These are phyloP conservation scores for Phymorhynchus buccinoides DNA, from an alignment of 1,140 invertebrate species.

Conservation along the genomic window DNA sequence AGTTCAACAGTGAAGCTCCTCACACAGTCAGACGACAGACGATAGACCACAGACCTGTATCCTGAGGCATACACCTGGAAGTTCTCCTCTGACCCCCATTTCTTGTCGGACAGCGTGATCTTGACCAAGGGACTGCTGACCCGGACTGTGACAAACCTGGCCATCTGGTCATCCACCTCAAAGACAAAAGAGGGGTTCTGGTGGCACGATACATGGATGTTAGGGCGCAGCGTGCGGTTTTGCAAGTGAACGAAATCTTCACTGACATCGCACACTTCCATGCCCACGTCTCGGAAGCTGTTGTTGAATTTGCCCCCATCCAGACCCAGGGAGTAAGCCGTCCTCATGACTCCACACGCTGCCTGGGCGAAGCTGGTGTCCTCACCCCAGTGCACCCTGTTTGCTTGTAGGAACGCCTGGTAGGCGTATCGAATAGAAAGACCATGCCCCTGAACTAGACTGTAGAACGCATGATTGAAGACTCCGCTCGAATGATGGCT, in stretches of 20 bases:
- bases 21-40: too few relatives aligned
- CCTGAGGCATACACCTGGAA: neutral
- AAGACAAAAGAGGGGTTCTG: constrained; percentile 20
- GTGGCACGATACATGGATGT: constrained; percentile 25
- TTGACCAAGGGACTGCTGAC: neutral
- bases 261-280: constrained; percentile 44
- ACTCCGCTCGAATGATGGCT: neutral
- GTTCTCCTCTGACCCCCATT: neutral
- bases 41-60: neutral
- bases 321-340: constrained; percentile 51
- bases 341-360: constrained; percentile 54
- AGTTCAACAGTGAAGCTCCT: too few relatives aligned
- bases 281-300: constrained; percentile 45
- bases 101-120: neutral
- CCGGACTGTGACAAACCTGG: too few relatives aligned
- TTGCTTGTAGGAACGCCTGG: constrained; percentile 52
- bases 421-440: neutral
- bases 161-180: neutral
- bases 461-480: neutral
- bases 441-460: neutral
- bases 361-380: constrained; percentile 40
- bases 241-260: constrained; percentile 36
- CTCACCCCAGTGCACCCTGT: constrained; percentile 55
- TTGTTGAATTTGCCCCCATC: neutral
- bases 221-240: constrained; percentile 19